Base-by-base conservation (phyloP, 2,113 vertebrate genomes). In the Chionodraco myersi region DNA sequence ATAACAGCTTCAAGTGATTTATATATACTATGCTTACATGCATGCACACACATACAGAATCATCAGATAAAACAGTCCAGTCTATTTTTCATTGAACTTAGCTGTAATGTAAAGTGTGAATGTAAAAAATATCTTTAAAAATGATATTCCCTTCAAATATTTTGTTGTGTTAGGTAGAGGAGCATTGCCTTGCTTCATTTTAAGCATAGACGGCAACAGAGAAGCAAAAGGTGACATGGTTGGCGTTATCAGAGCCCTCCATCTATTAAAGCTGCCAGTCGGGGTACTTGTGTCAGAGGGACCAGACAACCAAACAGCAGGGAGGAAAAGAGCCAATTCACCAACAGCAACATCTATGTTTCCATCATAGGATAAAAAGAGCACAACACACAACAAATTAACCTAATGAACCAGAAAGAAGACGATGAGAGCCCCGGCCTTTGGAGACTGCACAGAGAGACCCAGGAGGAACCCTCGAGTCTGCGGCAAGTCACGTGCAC, bases 401-500 rank as follows among this genome's bases (percentile, higher is more conserved):
- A 88, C 60, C 66, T 80, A 59, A 54, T 62, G 77, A 83, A 80
- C 77, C 74, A 79, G 83, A 89, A 76, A 87, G 60, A 23, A 60
- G 59, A 73, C 45, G 69, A 83, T 3, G 6, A 52, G 78, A 45
- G 66, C 65, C 54, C 26, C 18, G 79, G 79, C 70, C 72, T 86
- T 83, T 67, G 54, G 80, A 84, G 57, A 86, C 67, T 10, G 53
- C 30, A 6, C 41, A 84, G 59, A 79, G 72, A 77, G 72, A 77
- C 36, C 70, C 82, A 87, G 83, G 73, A 85, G 71, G 82, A 65
- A 87, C 77, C 44, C 65, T 78, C 77, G 65, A 88, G 75, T 88
- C 86, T 89, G 80, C 47, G 64, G 86, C 80, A 15, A 71, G 80
- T 93, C 93, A 94, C 84, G 79, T 93, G 92, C 30, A 36, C 54